Percentiles rank a stretch among this genome's conserved stretches.
phyloP scores from a whole-genome alignment of 2,888 invertebrate genomes.

The Cloeon dipterum region DNA sequence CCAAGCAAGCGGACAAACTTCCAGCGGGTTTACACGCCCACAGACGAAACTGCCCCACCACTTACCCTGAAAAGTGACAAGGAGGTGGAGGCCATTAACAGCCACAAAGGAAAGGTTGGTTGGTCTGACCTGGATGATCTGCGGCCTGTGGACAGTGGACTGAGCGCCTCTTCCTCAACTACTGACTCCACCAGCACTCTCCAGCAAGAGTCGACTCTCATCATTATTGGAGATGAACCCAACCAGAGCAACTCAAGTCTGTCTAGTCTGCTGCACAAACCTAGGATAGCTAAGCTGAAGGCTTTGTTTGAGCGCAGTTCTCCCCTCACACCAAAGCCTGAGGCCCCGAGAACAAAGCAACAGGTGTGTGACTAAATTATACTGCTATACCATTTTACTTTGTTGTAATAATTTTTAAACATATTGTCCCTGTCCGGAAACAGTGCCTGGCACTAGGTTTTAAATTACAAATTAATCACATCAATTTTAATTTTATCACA shows the following conservation, averaged over 20 bases:
- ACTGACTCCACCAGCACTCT: background rate
- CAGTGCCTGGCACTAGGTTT: too few species aligned
- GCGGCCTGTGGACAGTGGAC: constrained; percentile 4
- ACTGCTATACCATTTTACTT: too few species aligned
- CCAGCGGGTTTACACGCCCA: too few species aligned
- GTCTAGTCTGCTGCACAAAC: constrained; percentile 11
- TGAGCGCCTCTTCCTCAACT: background rate
- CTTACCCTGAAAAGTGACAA: too few species aligned
- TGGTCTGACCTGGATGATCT: constrained; percentile 2
- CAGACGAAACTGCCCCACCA: too few species aligned
- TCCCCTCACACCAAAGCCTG: constrained; percentile 1
- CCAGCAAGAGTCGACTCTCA: background rate
- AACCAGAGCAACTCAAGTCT: background rate
- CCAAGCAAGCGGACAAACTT: too few species aligned
- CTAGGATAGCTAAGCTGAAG: constrained; percentile 16
- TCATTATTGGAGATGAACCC: background rate
- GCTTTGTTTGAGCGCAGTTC: constrained; percentile 15
- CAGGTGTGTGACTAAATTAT: constrained; percentile 10
- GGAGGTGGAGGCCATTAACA: too few species aligned
- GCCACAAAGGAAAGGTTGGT: too few species aligned
- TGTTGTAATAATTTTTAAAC: too few species aligned
- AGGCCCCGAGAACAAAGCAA: constrained; percentile 6
- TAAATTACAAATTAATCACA: too few species aligned
- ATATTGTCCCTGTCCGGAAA: too few species aligned
- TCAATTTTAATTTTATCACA: too few species aligned